Percentiles rank a stretch among this genome's conserved stretches.
Evolutionary conservation across 1,140 invertebrate genomes (phyloP).

Genomic region (Lethocerus indicus): DNA sequence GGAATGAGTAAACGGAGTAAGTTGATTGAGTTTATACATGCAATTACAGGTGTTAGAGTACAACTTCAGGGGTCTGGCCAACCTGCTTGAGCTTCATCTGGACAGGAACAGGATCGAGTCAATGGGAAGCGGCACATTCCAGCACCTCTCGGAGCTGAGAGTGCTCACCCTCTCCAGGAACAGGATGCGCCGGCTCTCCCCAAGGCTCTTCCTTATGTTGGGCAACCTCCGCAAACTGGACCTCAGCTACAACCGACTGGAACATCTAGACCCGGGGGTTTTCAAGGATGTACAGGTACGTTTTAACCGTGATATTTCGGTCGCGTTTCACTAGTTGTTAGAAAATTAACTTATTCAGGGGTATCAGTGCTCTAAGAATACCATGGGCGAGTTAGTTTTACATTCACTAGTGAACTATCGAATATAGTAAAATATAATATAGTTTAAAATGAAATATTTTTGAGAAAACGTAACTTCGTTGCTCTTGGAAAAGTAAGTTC

Average conservation of each 20-base stretch:
- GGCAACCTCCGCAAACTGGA: constrained; percentile 48
- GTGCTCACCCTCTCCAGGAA: constrained; percentile 52
- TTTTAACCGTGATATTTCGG: too few species aligned
- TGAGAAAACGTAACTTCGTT: too few species aligned
- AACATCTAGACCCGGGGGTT: constrained; percentile 51
- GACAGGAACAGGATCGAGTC: constrained; percentile 30
- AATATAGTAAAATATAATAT: too few species aligned
- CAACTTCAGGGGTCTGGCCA: constrained; percentile 25
- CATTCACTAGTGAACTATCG: too few species aligned
- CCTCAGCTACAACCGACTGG: constrained; percentile 52
- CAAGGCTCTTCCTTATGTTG: constrained; percentile 44
- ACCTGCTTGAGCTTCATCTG: constrained; percentile 27
- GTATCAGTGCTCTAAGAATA: too few species aligned
- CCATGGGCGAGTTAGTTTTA: too few species aligned
- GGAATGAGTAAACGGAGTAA: too few species aligned
- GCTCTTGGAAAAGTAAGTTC: too few species aligned
- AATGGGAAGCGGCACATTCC: constrained; percentile 49
- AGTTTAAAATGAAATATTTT: too few species aligned
- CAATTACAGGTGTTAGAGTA: constrained; percentile 22
- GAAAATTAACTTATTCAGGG: too few species aligned
- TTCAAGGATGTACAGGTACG: constrained; percentile 52
- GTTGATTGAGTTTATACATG: too few species aligned
- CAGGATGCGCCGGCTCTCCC: constrained; percentile 43
- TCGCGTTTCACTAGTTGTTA: too few species aligned
- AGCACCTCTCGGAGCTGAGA: constrained; percentile 42